Base-by-base conservation (phyloP, 2,888 invertebrate genomes). In the Eupithecia insigniata region DNA sequence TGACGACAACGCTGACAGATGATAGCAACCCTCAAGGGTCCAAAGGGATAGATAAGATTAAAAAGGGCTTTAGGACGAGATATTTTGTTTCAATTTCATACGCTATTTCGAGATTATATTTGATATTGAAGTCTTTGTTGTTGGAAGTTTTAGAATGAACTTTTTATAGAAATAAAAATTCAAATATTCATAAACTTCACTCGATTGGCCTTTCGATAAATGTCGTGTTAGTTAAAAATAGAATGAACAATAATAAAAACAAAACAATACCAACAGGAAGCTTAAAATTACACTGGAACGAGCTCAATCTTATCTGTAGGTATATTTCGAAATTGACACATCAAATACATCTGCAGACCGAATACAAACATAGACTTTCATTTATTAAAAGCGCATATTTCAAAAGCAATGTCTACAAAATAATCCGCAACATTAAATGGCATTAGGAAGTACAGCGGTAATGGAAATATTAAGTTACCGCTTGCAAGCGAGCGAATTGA, bases 381-480 rank as follows among this genome's bases (percentile, higher is more conserved):
- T 22, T 34, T 26, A 22, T 64, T 22, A 12, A 34, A 36, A 22
- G 34, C 4, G 6, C 36, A 22, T 14, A 34, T 69, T 68, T 62
- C 34, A 32, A 66, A 39, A 70, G 43, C 39, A 55, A 22, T 30
- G 60, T 64, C 61, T 26, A 39, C 66, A 66, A 46, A 66, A 71
- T 67, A 34, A 62, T 46, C n/a, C 55, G 39, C 58, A 66, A 69
- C 68, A 71, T 72, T 70, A 72, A 72, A 72, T 68, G 55, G 51
- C 43, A 73, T 73, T 73, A 69, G 62, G 58, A 66, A 71, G 64
- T 71, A 72, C 67, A 46, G 66, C 67, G 76, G 68, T 89, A 89
- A 89, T 87, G 84, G 87, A 82, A 86, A 87, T 90, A 90, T 90
- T 85, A 82, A 84, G 85, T 91, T 90, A 90, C 90, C 87, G 87